Evolutionary conservation across 2,797 vertebrate genomes (phyloP), one percentile per base, ranked within the genome.

Genomic region (Nyctibius grandis): DNA sequence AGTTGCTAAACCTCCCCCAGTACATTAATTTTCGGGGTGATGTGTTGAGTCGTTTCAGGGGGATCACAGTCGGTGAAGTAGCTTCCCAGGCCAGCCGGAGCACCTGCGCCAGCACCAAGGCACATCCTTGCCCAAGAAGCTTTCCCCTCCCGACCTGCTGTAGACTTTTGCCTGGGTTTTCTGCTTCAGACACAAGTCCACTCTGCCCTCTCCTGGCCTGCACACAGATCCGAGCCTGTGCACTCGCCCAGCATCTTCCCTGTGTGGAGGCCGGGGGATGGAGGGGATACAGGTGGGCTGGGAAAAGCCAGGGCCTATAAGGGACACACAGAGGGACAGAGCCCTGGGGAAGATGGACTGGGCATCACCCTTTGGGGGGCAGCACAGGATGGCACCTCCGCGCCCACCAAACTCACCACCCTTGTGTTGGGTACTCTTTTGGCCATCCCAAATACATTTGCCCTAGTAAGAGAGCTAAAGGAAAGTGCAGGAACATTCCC

Each of bases 181-280:
- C 23, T 15, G 80, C 59, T 78, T 5, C 90, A 56, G 22, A 25
- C 36, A 25, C 91, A 23, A 54, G 88, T 16, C 74, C 17, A 3
- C 93, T 93, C 96, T 97, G 95, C 96, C 94, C 94, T 96, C 96
- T 97, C 92, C 95, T 96, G 94, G 96, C 44, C 83, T 73, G 69
- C 6, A 1, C 14, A 12, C 53, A 34, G 44, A 68, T 20, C 50
- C 60, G 2, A 92, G 89, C 11, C 53, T 18, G 28, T 15, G 60
- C 65, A 5, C 31, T 4, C 18, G 0, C 69, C 42, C 5, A 19
- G 16, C 15, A 18, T 9, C 54, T 59, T 13, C n/a, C 36, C 42
- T 0, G 26, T 6, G 17, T 1, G 0, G 26, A 38, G 19, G 12
- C 23, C 3, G 0, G 6, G 5, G 45, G 12, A 28, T 7, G 38